Evolutionary conservation across 2,113 vertebrate species (phyloP).

Genomic region (Dryoscopus gambensis): DNA sequence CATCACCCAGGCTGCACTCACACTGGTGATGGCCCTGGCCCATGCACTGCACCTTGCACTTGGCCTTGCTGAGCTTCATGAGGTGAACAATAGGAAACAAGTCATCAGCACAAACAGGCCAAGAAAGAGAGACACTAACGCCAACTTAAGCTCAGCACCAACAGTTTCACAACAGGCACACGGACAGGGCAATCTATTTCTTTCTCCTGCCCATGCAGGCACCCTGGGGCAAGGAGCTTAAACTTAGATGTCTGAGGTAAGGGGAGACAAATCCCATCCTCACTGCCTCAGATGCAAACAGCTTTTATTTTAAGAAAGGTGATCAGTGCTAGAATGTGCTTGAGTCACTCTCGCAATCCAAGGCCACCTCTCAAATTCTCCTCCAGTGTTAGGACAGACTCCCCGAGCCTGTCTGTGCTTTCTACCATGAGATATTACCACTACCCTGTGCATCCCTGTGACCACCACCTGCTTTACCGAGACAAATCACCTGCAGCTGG

Average conservation of each 20-base stretch:
- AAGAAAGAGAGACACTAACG: background rate
- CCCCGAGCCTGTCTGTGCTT: background rate
- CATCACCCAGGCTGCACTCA: background rate
- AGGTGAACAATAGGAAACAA: background rate
- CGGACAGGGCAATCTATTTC: background rate
- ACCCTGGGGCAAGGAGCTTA: conserved; percentile 36
- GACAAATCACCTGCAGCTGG: background rate
- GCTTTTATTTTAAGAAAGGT: conserved; percentile 60
- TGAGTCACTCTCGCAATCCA: background rate
- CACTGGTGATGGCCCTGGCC: background rate
- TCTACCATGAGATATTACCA: rapidly evolving
- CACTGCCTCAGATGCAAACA: background rate
- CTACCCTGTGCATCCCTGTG: background rate
- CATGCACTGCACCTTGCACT: background rate
- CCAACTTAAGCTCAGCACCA: background rate
- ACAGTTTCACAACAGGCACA: background rate
- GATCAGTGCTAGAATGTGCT: conserved; percentile 17
- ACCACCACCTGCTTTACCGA: background rate
- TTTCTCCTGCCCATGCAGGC: background rate
- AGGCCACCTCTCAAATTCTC: background rate
- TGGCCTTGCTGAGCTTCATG: background rate
- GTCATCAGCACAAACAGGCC: background rate
- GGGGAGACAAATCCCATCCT: conserved; percentile 27
- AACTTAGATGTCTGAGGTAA: conserved; percentile 42
- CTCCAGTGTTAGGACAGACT: background rate